Base-by-base conservation (phyloP, 2,888 invertebrate species). In the Cremastinae sp. region DNA sequence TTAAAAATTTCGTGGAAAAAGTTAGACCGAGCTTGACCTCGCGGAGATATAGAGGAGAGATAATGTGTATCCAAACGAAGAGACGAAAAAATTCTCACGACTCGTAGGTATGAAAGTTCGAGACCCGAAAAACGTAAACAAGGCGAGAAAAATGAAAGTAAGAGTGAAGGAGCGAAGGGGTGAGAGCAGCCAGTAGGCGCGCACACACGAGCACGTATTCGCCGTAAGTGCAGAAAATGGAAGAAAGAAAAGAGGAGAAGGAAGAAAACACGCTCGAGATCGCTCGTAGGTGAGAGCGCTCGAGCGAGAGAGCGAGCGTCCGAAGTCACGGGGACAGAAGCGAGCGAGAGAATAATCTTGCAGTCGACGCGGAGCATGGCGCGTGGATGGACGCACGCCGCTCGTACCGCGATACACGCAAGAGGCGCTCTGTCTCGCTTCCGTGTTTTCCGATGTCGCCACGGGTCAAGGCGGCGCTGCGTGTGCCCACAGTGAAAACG, bases 391-490 rank as follows among this genome's bases (percentile, higher is more conserved):
- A 76, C 62, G 68, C 75, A 69, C 69, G 73, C 73, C 73, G 69
- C 69, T 64, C 20, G 73, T 64, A 69, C 8, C 45, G 18, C 37
- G 20, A 12, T 18, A 62, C 49, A 8, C 39, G 45, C 10, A 2
- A 10, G 37, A 18, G 47, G 66, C 14, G 37, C n/a, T 14, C 22
- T 18, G 68, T 58, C 73, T 72, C 75, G 72, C 62, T 69, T 69
- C 64, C 76, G 76, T 84, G 85, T 87, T 88, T 83, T 66, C 59
- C 82, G 84, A 82, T 87, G 88, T 87, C 88, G 86, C 87, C 88
- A 85, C 84, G 87, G 87, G 88, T 87, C 88, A 88, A 79, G 85
- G 87, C 84, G 88, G 88, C 89, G 89, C 89, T 87, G 85, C 80
- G 79, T 83, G 82, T 72, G 83, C 82, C 84, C 81, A 82, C 81